Percentiles rank a stretch among this genome's conserved stretches.
These are phyloP conservation scores for Idris sp. DNA, from an alignment of 1,140 invertebrate species.

Conservation along the genomic window DNA sequence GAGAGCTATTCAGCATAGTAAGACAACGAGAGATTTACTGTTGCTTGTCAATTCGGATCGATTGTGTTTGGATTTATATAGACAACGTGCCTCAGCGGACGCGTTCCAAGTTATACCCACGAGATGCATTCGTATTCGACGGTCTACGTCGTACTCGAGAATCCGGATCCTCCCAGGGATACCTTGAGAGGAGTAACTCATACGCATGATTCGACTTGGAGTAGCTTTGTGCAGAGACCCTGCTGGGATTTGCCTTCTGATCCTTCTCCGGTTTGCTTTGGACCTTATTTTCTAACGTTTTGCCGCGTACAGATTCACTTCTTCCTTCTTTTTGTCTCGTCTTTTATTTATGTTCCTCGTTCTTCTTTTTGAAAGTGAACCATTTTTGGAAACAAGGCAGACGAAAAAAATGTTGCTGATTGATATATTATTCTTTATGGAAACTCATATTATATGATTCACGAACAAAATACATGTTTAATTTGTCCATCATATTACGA, in stretches of 20 bases:
- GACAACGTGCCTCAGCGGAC: constrained; percentile 32
- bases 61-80: constrained; percentile 56
- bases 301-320: constrained; percentile 19
- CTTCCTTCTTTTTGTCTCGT: neutral
- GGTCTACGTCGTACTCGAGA: constrained; percentile 46
- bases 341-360: constrained; percentile 6
- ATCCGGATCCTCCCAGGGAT: constrained; percentile 38
- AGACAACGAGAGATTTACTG: constrained; percentile 51
- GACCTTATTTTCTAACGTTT: constrained; percentile 50
- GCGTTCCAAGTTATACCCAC: constrained; percentile 46
- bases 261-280: constrained; percentile 29
- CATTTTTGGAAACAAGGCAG: too few relatives aligned
- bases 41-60: constrained; percentile 53
- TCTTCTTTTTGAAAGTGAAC: too few relatives aligned
- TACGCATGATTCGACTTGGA: constrained; percentile 56
- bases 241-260: constrained; percentile 44
- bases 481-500: constrained; percentile 6
- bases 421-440: too few relatives aligned
- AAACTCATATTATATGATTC: too few relatives aligned
- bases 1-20: constrained; percentile 17
- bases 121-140: constrained; percentile 51
- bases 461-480: constrained; percentile 18
- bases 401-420: neutral
- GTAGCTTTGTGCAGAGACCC: constrained; percentile 52
- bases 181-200: constrained; percentile 48